A percentile compares a stretch with the other conserved stretches of the same genome.
These are phyloP conservation scores for Phyto melanocephala DNA, from an alignment of 2,888 invertebrate species.

Conservation along the genomic window DNA sequence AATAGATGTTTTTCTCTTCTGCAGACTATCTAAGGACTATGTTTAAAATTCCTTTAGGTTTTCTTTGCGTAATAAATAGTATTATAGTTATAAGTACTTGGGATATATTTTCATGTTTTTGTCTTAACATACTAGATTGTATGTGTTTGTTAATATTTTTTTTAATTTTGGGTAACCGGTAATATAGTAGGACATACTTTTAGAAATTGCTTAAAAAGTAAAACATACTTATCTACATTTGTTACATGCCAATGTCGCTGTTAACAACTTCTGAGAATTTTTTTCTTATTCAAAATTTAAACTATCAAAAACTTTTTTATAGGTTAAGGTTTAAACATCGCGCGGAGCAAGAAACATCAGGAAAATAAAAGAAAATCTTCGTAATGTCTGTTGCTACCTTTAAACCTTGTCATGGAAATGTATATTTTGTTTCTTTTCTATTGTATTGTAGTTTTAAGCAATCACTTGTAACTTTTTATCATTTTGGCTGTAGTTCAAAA, in stretches of 20 bases:
- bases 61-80: slow-evolving; percentile 6
- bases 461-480: slow-evolving; percentile 45
- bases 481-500: slow-evolving; percentile 51
- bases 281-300: no score
- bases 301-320: not conserved
- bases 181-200: no score
- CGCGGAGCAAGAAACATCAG: not conserved
- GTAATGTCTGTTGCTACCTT: not conserved
- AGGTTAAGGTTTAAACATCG: slow-evolving; percentile 9
- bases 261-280: not conserved
- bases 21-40: not conserved
- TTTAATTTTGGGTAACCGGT: no score
- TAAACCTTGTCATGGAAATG: not conserved
- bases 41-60: not conserved
- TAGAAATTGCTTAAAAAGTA: no score
- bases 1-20: not conserved
- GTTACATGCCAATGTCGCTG: not conserved
- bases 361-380: not conserved
- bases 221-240: no score
- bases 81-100: slow-evolving; percentile 1
- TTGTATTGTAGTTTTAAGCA: not conserved
- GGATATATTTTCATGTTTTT: not conserved
- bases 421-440: not conserved
- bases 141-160: no score
- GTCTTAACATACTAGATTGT: no score